Evolutionary conservation across 2,797 vertebrate species (phyloP).

Genomic region (Spinus olivaceus): DNA sequence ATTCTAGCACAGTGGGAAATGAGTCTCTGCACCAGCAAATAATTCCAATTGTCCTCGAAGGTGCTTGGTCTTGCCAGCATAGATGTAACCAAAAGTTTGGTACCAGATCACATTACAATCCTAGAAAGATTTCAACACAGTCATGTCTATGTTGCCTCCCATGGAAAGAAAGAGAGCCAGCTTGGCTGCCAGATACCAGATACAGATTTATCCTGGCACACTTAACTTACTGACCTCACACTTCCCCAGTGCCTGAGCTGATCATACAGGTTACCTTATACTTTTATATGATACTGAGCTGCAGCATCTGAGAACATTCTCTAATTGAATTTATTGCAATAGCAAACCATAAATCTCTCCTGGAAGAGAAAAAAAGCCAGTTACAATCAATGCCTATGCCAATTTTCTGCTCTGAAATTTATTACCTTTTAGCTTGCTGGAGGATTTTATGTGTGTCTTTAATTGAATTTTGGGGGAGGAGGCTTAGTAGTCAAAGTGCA

Average conservation of each 20-base stretch:
- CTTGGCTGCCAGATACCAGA: background rate
- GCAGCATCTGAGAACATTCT: background rate
- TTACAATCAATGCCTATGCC: background rate
- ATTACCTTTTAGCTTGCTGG: background rate
- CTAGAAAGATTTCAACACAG: background rate
- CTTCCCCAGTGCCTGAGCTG: background rate
- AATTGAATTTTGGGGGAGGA: background rate
- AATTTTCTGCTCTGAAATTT: background rate
- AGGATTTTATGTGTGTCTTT: background rate
- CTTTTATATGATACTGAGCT: background rate
- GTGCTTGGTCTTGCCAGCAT: background rate
- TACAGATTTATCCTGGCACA: background rate
- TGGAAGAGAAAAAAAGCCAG: rapidly evolving
- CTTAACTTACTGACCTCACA: background rate
- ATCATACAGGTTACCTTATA: background rate
- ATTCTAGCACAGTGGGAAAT: background rate
- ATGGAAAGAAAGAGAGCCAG: background rate
- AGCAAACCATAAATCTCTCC: background rate
- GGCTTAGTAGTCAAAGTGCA: background rate
- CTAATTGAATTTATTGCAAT: background rate
- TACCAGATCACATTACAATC: constrained; percentile 3
- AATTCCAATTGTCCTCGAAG: background rate
- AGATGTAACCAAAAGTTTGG: background rate
- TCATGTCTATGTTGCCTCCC: background rate
- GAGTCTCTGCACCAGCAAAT: background rate